phyloP scores from a whole-genome alignment of 2,113 vertebrate species.

The Bufo bufo region DNA sequence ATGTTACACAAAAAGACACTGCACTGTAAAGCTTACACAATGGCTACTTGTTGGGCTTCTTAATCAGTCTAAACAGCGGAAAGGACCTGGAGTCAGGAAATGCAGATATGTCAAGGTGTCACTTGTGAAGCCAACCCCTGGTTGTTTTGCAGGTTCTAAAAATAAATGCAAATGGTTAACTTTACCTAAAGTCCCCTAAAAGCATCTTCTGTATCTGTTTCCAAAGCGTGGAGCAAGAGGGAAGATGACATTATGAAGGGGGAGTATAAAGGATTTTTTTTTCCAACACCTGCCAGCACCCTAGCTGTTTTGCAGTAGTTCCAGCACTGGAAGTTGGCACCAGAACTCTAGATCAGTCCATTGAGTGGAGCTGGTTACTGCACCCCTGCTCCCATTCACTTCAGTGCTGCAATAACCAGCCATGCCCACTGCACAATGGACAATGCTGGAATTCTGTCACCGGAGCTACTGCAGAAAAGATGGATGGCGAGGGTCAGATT shows the following conservation, averaged over 20 bases:
- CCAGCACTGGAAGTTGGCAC: too few relatives aligned
- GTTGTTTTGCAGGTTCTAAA: neutral
- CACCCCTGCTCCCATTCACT: too few relatives aligned
- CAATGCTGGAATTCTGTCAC: too few relatives aligned
- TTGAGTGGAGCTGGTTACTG: too few relatives aligned
- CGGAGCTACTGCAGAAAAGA: too few relatives aligned
- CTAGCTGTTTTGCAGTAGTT: too few relatives aligned
- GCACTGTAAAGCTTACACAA: conserved; percentile 18
- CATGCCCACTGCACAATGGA: too few relatives aligned
- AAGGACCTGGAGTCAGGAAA: conserved; percentile 46
- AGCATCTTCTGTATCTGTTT: neutral
- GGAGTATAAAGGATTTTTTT: neutral
- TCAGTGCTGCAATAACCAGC: too few relatives aligned
- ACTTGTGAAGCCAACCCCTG: neutral
- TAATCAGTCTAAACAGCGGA: conserved; percentile 51
- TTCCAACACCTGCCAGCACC: too few relatives aligned
- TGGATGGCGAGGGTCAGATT: too few relatives aligned
- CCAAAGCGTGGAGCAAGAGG: neutral
- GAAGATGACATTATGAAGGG: neutral
- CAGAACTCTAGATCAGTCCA: too few relatives aligned
- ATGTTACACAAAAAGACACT: conserved; percentile 7
- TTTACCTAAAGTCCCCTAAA: neutral
- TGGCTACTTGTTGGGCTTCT: conserved; percentile 13
- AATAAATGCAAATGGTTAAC: conserved; percentile 2
- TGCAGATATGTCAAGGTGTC: conserved; percentile 24